Base-by-base conservation (phyloP, 2,888 invertebrate genomes). In the Agrotis exclamationis region DNA sequence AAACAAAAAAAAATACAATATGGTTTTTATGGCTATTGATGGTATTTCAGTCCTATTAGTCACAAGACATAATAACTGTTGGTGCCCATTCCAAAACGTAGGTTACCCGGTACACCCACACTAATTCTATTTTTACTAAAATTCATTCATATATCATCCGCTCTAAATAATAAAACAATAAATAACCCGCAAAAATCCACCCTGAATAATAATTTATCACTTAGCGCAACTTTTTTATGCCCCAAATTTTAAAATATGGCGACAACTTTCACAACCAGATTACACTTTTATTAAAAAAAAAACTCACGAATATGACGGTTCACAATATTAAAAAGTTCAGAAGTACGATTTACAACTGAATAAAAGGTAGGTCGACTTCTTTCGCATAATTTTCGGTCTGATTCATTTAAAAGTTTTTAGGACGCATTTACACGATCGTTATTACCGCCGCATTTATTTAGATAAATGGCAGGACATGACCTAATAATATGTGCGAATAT, bases 261-360 rank as follows among this genome's bases (percentile, higher is more conserved):
- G 79, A 80, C 79, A 84, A 86, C 79, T 80, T 79, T 79, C 72
- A 75, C 69, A 50, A 57, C 33, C 67, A 69, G 80, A 87, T 86
- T 85, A 87, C 83, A 79, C 76, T 85, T 85, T 88, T 87, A 87
- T 85, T 85, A 85, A 84, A 86, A 85, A 83, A 86, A 63, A 86
- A 88, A 86, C 84, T 87, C 85, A 64, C 56, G 56, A 78, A 74
- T 77, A 80, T 78, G 74, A 85, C 80, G 75, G 76, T 79, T 74
- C 76, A 74, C 76, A 76, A 66, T 81, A 86, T 81, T 83, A 84
- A 81, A 83, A 78, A 80, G 68, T 60, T 62, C 47, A 54, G 33
- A 44, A 70, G 54, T 65, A 80, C 70, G 63, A 80, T 80, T 79
- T 71, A 76, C 51, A 67, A 60, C 67, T 63, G 48, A 48, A 64